Percentiles rank a stretch among this genome's conserved stretches.
Evolutionary conservation across 2,113 vertebrate species (phyloP).

Genomic region (Callipepla californica): DNA sequence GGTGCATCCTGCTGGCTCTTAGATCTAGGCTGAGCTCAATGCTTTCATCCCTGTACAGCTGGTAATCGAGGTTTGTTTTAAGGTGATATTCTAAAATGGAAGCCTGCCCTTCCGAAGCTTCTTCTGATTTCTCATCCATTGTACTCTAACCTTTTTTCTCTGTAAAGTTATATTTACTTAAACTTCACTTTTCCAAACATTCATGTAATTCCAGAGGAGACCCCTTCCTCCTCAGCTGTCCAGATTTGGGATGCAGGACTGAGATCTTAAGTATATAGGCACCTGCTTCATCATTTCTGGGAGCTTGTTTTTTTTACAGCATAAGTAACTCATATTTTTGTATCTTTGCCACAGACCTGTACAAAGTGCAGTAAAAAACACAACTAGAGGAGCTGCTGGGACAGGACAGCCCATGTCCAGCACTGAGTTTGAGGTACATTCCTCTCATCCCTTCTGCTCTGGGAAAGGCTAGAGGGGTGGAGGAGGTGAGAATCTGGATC

Average conservation of each 20-base stretch:
- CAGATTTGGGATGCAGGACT: rapidly evolving
- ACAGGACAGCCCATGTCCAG: rapidly evolving
- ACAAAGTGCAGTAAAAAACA: rapidly evolving
- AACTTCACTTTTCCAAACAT: not conserved
- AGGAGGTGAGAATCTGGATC: not conserved
- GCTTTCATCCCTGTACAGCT: not conserved
- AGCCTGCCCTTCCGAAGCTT: not conserved
- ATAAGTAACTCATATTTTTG: not conserved
- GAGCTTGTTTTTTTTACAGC: not conserved
- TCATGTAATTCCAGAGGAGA: not conserved
- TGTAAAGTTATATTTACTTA: not conserved
- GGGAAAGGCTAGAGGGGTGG: not conserved
- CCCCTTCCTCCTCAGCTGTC: not conserved
- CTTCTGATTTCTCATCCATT: not conserved
- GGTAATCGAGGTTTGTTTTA: not conserved
- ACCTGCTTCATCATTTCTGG: not conserved
- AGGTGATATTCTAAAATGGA: not conserved
- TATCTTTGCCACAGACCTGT: not conserved
- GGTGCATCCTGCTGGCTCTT: rapidly evolving
- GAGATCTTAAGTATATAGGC: not conserved
- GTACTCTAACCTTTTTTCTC: not conserved
- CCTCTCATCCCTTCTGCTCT: not conserved
- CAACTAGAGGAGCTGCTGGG: not conserved
- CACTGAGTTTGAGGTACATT: rapidly evolving
- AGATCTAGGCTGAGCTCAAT: rapidly evolving